Base-by-base conservation (phyloP, 2,888 invertebrate genomes). In the Cheilosia urbana region DNA sequence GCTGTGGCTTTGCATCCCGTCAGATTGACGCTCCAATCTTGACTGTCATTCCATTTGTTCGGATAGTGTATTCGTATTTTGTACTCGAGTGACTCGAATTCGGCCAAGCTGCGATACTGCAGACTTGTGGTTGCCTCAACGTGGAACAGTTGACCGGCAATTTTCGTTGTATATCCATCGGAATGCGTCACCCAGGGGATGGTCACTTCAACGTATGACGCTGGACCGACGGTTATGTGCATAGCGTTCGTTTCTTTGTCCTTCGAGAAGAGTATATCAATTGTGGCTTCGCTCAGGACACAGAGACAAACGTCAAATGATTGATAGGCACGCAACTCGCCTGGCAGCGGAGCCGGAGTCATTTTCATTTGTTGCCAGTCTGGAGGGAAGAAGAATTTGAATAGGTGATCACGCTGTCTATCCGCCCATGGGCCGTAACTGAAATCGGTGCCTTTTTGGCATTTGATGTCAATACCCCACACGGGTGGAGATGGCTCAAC, bases 371-470 rank as follows among this genome's bases (percentile, higher is more conserved):
- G 95, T 90, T 96, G 95, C 92, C 96, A 97, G 91, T 97, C 96
- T 87, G 96, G 95, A 7, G 98, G 99, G 91, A 97, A 99, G 93
- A 99, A 99, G 92, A 99, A 98, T 92, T 96, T 97, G 93, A 97
- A 99, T 40, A 99, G 93, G 92, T 97, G 96, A 91, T 98, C 98
- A 87, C 99, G 94, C 91, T 99, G 99, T 65, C 98, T 94, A 91
- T 99, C 99, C 3, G 99, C 99, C 99, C 99, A 99, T 0, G 99
- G 99, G 0, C 99, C 99, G 90, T 99, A 99, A 92, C 98, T 98
- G 89, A 99, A 97, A 90, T 98, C 97, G 0, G 94, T 92, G 87
- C 97, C 98, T 93, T 98, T 98, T 0, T 98, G 97, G 91, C 98
- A 97, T 92, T 98, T 98, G 71, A 98, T 96, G 91, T 98, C 98